Evolutionary conservation across 2,113 vertebrate genomes (phyloP), one percentile per base, ranked within the genome.

Genomic region (Rhinoptilus africanus): DNA sequence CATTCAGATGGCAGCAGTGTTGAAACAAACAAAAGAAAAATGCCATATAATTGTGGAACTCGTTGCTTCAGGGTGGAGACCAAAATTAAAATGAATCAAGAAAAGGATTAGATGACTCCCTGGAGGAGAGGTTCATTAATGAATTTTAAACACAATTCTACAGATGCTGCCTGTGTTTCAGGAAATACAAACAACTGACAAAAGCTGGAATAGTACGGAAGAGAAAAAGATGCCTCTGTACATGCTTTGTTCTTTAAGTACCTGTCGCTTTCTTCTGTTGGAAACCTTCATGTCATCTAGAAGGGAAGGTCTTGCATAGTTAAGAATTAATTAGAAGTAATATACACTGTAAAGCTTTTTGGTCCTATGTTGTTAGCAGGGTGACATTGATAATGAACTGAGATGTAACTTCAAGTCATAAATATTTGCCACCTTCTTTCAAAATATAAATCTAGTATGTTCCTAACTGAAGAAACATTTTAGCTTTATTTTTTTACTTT

Each of bases 121-220:
- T 72, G 56, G 69, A 85, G 91, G 54, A 90, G 12, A 82, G 19
- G 41, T 74, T 90, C 56, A 78, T 85, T 89, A 96, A 96, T 59
- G 78, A 90, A 72, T 90, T 95, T 96, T 96, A 88, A 93, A 90
- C 50, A 88, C 64, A 75, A 32, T 90, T 90, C 77, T 85, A 92
- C 82, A 92, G 69, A 77, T 74, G 92, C 43, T 74, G 68, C 68
- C 88, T 86, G 73, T 67, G 50, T 93, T 89, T 66, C 80, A 89
- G 82, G 78, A 92, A 90, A 78, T 75, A 28, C 71, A 92, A 90
- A 78, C 22, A 75, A 89, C 16, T 0, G 9, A 63, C n/a, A 87
- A 88, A 92, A 88, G 24, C 85, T 90, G 60, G 41, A 88, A 88
- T 14, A 89, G 13, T 51, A 77, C 5, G 62, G 74, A 66, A 85